Base-by-base conservation (phyloP, 92 coral and sea anemone genomes). In the Actinostola sp. region DNA sequence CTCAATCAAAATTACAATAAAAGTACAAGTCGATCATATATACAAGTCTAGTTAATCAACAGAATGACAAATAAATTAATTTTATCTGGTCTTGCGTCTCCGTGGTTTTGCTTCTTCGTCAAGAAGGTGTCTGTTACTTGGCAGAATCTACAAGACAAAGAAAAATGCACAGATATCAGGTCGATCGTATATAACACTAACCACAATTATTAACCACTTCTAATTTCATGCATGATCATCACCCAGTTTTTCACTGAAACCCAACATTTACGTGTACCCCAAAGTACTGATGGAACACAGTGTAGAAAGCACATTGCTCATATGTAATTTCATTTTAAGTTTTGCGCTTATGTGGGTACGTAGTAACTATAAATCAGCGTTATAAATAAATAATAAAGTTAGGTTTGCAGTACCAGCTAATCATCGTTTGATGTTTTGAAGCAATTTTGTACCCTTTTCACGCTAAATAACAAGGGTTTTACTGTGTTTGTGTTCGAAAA, bases 121-220 rank as follows among this genome's bases (percentile, higher is more conserved):
- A 26, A 15, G 16, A 48, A 12, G 44, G 17, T 26, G 41, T n/a
- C 48, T 58, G 79, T 73, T 73, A 60, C 79, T 60, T 73, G 79
- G 70, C 69, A 73, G 42, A 73, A 61, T 53, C 68, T 59, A 30
- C n/a, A 61, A 61, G 20, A 61, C 59, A 60, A 60, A 73, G 61
- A 73, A 73, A 61, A 28, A 73, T 60, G 79, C 36, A 73, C 16
- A 20, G 62, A 28, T 68, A 73, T 73, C 79, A 61, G 19, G 30
- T 59, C 30, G 9, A 29, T 29, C 38, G 35, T 3, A 61, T 30
- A 32, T 56, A 25, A 60, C 69, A 14, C 14, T 10, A 31, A 68
- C 61, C 72, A 23, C 72, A 33, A 17, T 0, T 58, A 30, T 32
- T 5, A 31, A 34, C 32, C 28, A 34, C 31, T 56, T 31, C 61